A percentile compares a stretch with the other conserved stretches of the same genome.
phyloP scores from a whole-genome alignment of 2,888 invertebrate species.

The Geophilus truncorum region DNA sequence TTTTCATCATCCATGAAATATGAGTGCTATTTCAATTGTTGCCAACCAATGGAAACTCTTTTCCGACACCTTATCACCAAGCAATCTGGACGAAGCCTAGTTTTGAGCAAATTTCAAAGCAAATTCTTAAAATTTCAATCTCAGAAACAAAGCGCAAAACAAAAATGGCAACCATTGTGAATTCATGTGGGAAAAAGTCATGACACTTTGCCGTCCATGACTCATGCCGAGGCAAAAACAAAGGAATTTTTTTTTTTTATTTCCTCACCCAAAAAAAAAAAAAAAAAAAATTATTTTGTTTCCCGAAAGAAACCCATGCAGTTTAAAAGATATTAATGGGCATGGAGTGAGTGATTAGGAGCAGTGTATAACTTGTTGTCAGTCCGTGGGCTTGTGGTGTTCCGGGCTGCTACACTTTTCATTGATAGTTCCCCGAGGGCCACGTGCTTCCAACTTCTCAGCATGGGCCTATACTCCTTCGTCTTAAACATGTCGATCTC shows the following conservation, averaged over 20 bases:
- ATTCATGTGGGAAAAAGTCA: not conserved
- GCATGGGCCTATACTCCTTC: constrained; percentile 22
- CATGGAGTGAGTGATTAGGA: constrained; percentile 25
- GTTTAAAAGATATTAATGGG: constrained; percentile 9
- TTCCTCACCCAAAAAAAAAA: not conserved
- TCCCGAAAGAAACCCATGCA: not conserved
- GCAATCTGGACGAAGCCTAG: not conserved
- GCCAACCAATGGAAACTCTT: not conserved
- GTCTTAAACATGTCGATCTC: constrained; percentile 9
- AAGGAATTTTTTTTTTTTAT: not conserved
- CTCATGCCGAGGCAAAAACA: not conserved
- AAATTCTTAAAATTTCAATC: too few species aligned
- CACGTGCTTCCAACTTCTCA: constrained; percentile 22
- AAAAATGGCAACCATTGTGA: not conserved
- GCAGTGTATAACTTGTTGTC: constrained; percentile 13
- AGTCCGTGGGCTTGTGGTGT: constrained; percentile 25
- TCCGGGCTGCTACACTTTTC: constrained; percentile 18
- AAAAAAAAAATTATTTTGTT: not conserved
- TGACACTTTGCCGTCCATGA: not conserved
- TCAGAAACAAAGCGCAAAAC: not conserved
- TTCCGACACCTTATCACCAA: not conserved
- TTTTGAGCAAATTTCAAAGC: too few species aligned
- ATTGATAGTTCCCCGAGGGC: constrained; percentile 27
- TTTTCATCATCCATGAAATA: not conserved
- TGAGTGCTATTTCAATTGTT: not conserved